phyloP scores from a whole-genome alignment of 2,113 vertebrate genomes.

The Bos indicus region DNA sequence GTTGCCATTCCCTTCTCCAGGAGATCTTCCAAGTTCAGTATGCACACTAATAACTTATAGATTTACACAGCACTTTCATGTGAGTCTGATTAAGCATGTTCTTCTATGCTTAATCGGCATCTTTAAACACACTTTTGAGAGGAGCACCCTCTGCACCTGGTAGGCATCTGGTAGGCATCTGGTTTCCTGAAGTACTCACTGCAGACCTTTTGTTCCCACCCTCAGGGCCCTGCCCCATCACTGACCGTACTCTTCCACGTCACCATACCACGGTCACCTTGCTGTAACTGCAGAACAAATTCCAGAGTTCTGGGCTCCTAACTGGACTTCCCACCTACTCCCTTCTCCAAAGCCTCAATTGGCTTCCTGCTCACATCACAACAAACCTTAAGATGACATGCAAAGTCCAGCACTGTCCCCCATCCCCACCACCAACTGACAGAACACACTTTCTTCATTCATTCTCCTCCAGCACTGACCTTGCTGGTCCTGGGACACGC shows the following conservation, averaged over 20 bases:
- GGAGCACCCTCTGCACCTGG: not conserved
- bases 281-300: not conserved
- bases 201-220: not conserved
- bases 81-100: not conserved
- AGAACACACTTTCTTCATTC: not conserved
- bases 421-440: not conserved
- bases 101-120: not conserved
- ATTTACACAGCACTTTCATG: not conserved
- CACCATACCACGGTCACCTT: not conserved
- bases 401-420: not conserved
- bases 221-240: not conserved
- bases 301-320: not conserved
- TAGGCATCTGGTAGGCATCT: not conserved
- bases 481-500: not conserved
- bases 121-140: not conserved
- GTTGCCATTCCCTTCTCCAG: not conserved
- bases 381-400: not conserved
- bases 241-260: rapidly evolving
- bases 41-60: not conserved
- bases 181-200: not conserved
- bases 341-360: not conserved
- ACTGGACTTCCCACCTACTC: not conserved
- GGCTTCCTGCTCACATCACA: not conserved
- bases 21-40: not conserved
- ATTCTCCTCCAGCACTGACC: not conserved